A percentile compares a stretch with the other conserved stretches of the same genome.
Conservation (phyloP, 2,888 invertebrate species). For the Nomada fabriciana region DNA sequence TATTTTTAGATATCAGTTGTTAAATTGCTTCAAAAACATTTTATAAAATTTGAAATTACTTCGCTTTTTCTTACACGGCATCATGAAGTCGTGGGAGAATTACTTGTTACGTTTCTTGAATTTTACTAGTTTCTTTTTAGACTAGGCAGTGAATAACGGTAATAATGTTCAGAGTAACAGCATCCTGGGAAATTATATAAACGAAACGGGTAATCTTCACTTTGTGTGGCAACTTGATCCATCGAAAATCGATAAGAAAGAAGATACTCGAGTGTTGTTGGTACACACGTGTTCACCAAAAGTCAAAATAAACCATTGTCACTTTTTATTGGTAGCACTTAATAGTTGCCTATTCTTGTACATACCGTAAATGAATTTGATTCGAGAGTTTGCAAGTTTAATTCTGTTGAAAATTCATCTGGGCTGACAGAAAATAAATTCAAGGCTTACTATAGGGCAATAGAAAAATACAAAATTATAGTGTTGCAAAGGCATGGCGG, state of each 20-base stretch:
- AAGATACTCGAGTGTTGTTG: not conserved
- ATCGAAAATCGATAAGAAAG: not conserved
- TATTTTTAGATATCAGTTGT: too few species aligned
- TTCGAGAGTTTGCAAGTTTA: not conserved
- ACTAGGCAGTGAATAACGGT: conserved; percentile 7
- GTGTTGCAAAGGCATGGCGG: not conserved
- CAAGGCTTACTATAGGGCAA: conserved; percentile 4
- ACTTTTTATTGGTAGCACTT: too few species aligned
- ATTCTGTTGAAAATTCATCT: not conserved
- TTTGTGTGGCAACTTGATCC: not conserved
- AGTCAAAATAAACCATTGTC: too few species aligned
- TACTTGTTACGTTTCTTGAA: too few species aligned
- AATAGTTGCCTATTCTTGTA: too few species aligned
- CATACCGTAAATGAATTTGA: too few species aligned
- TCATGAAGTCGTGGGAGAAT: too few species aligned
- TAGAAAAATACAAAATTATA: conserved; percentile 4
- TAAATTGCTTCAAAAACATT: too few species aligned
- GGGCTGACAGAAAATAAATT: conserved; percentile 17
- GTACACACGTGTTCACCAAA: not conserved
- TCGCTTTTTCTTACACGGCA: too few species aligned
- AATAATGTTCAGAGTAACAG: not conserved
- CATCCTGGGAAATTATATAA: conserved; percentile 18
- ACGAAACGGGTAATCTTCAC: not conserved
- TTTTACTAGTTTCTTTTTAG: too few species aligned
- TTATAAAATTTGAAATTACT: too few species aligned